Evolutionary conservation across 2,888 invertebrate species (phyloP), one percentile per base, ranked within the genome.

Genomic region (Coecobrya sp.): DNA sequence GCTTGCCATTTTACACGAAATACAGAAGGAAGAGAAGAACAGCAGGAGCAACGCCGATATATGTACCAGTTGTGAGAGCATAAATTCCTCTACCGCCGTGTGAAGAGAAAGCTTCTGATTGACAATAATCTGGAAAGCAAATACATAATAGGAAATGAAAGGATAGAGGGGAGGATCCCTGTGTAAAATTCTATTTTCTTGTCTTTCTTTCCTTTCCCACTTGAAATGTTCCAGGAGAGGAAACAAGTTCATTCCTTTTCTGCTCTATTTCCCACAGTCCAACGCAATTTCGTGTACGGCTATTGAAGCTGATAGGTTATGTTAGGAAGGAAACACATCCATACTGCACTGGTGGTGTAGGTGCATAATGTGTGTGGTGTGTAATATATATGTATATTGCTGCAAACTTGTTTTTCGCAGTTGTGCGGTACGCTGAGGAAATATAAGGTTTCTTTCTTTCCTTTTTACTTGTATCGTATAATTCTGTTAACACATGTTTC

Each of bases 41-140:
- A 30, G 36, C 7, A 30, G 22, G 13, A 68, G 25, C 68, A 68
- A 49, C 49, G 10, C 49, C 49, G 49, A 11, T 49, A 4, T 65
- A n/a, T n/a, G n/a, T 68, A 27, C 22, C 22, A n/a, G 65, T 65
- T n/a, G 19, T 59, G 22, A 25, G 65, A n/a, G 59, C 13, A 59
- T 5, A n/a, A 55, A 5, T 59, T 36, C 10, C 70, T 65, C 65
- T 65, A 19, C 68, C 19, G n/a, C 45, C 25, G 52, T 82, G 82
- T 70, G 68, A 42, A 45, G 79, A 76, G 89, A 89, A 89, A 89
- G 89, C 73, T 84, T 91, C 82, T 91, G 91, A 91, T 91, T 91
- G 91, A 91, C 91, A 91, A 91, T 86, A 91, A 91, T 91, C 91
- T 91, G 19, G 30, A 87, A 73, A 86, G 91, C 86, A 91, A 91